phyloP scores from a whole-genome alignment of 92 coral and sea anemone species.

The Zoanthus gigantus region DNA sequence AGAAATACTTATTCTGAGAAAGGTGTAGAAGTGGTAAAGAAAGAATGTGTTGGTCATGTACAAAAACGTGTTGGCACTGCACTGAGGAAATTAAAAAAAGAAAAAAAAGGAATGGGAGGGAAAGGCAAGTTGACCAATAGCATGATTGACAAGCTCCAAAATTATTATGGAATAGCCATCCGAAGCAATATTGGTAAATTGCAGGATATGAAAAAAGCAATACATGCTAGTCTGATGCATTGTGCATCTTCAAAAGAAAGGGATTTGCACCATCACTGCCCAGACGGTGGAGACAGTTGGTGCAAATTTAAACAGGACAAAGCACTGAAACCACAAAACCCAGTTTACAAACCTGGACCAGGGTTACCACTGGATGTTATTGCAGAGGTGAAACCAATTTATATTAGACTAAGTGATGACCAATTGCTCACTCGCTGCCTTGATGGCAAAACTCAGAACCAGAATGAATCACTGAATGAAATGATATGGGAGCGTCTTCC shows the following conservation, averaged over 20 bases:
- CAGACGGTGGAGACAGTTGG: constrained; percentile 38
- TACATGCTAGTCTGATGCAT: too few relatives aligned
- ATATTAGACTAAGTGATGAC: constrained; percentile 56
- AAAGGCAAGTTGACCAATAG: too few relatives aligned
- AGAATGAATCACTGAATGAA: constrained; percentile 38
- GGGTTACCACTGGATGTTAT: constrained; percentile 61
- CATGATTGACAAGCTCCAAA: not conserved
- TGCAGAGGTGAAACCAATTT: constrained; percentile 51
- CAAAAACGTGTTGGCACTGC: too few relatives aligned
- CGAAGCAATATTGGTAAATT: not conserved
- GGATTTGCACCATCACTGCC: not conserved
- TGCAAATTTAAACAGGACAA: constrained; percentile 39
- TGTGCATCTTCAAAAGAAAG: constrained; percentile 43
- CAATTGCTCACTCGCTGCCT: too few relatives aligned
- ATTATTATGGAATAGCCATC: too few relatives aligned
- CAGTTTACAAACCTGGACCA: constrained; percentile 24
- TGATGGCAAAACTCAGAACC: too few relatives aligned
- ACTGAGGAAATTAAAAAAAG: too few relatives aligned
- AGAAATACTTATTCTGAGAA: too few relatives aligned
- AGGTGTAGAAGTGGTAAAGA: too few relatives aligned
- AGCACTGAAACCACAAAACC: not conserved
- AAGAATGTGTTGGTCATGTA: too few relatives aligned
- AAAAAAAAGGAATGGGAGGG: too few relatives aligned
- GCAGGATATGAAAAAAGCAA: not conserved
- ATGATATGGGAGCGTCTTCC: constrained; percentile 8